phyloP scores from a whole-genome alignment of 2,888 invertebrate genomes.

The Philereme vetulata region DNA sequence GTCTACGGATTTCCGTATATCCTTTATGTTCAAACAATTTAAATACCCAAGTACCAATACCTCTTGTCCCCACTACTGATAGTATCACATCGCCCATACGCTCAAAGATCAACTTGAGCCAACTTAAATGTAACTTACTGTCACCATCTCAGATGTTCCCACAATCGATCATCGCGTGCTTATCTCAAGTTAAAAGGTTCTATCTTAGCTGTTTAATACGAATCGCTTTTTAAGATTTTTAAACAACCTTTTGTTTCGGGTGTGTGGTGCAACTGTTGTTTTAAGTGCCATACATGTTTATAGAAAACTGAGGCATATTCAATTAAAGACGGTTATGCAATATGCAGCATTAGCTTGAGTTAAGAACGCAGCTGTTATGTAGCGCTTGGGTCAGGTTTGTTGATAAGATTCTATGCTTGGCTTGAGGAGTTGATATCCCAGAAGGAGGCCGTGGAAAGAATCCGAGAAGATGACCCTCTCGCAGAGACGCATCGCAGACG shows the following conservation, averaged over 20 bases:
- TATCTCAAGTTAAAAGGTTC: constrained; percentile 77
- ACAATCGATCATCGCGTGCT: constrained; percentile 78
- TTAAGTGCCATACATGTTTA: not conserved
- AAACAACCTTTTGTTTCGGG: constrained; percentile 48
- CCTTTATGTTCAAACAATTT: too few species aligned
- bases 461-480: too few species aligned
- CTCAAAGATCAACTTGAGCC: constrained; percentile 63
- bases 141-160: constrained; percentile 74
- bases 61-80: constrained; percentile 47
- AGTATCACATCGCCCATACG: constrained; percentile 69
- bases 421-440: too few species aligned
- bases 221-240: constrained; percentile 52
- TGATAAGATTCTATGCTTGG: too few species aligned
- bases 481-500: too few species aligned
- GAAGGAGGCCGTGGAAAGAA: too few species aligned
- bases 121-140: constrained; percentile 78
- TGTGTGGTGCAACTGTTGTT: constrained; percentile 3
- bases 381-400: too few species aligned
- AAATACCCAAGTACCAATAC: constrained; percentile 57
- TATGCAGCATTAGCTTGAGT: too few species aligned
- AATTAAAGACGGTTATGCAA: too few species aligned
- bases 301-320: too few species aligned
- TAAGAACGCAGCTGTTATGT: too few species aligned
- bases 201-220: constrained; percentile 73
- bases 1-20: too few species aligned